Evolutionary conservation across 2,888 invertebrate genomes (phyloP).

Genomic region (Xiphydria camelus): DNA sequence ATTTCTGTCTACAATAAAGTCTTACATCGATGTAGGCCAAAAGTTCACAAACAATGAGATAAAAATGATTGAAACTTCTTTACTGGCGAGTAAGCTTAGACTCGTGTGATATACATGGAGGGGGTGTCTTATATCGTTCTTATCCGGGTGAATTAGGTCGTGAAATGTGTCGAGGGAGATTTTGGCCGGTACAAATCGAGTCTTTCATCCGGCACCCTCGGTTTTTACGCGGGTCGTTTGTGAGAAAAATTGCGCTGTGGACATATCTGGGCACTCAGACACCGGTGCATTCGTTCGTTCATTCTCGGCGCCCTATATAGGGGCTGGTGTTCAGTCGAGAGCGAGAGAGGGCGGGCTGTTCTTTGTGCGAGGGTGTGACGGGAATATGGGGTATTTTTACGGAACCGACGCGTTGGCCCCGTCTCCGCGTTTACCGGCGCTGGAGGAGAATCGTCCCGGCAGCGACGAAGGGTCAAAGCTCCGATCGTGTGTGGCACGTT

Average conservation of each 20-base stretch:
- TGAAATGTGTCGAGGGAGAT: constrained; percentile 9
- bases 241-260: constrained; percentile 2
- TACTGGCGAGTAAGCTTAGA: no score
- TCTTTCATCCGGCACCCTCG: neutral
- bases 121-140: constrained; percentile 1
- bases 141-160: constrained; percentile 10
- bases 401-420: no score
- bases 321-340: constrained; percentile 10
- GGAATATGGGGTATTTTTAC: no score
- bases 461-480: no score
- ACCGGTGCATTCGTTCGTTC: constrained; percentile 11
- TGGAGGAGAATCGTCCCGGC: no score
- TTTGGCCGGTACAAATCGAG: constrained; percentile 16
- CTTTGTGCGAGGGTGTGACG: neutral
- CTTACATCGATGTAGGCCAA: no score
- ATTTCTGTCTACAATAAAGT: no score
- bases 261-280: constrained; percentile 8
- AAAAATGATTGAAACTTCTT: no score
- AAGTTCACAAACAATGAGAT: no score
- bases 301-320: neutral
- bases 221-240: constrained; percentile 2
- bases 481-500: no score
- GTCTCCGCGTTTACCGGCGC: no score
- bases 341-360: constrained; percentile 21
- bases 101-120: no score